Conservation (phyloP, 1,140 invertebrate genomes). For the Rhynchophorus ferrugineus region DNA sequence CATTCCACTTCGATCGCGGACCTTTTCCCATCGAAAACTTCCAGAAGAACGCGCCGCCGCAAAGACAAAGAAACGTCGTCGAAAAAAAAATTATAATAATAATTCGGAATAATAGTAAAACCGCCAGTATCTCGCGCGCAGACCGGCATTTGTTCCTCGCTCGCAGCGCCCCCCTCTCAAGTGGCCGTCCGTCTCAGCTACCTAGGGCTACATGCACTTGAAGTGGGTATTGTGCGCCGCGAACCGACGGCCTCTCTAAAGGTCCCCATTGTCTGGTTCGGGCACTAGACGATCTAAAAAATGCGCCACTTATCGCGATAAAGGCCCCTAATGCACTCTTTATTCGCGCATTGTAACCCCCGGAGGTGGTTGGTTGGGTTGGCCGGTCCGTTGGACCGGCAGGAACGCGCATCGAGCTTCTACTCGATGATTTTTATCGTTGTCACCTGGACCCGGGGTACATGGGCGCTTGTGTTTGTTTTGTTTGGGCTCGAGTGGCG, state of each 20-base stretch:
- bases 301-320: slow-evolving; percentile 24
- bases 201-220: slow-evolving; percentile 26
- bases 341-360: slow-evolving; percentile 20
- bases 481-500: slow-evolving; percentile 10
- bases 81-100: no score
- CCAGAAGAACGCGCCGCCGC: slow-evolving; percentile 19
- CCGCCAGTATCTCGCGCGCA: no score
- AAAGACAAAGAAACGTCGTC: no score
- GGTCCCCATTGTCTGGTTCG: slow-evolving; percentile 20
- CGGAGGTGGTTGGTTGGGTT: slow-evolving; percentile 3
- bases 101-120: no score
- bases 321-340: slow-evolving; percentile 28
- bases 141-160: slow-evolving; percentile 17
- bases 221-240: slow-evolving; percentile 26
- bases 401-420: background rate
- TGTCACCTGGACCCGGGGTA: slow-evolving; percentile 14
- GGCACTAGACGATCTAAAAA: slow-evolving; percentile 19
- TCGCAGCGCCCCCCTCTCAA: slow-evolving; percentile 20
- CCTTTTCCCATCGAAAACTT: no score
- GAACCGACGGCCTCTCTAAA: slow-evolving; percentile 18
- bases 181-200: slow-evolving; percentile 25
- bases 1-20: no score
- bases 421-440: slow-evolving; percentile 13
- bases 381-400: slow-evolving; percentile 12
- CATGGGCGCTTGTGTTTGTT: slow-evolving; percentile 17